Conservation (phyloP, 1,140 invertebrate species). For the Hydropsyche tenuis region DNA sequence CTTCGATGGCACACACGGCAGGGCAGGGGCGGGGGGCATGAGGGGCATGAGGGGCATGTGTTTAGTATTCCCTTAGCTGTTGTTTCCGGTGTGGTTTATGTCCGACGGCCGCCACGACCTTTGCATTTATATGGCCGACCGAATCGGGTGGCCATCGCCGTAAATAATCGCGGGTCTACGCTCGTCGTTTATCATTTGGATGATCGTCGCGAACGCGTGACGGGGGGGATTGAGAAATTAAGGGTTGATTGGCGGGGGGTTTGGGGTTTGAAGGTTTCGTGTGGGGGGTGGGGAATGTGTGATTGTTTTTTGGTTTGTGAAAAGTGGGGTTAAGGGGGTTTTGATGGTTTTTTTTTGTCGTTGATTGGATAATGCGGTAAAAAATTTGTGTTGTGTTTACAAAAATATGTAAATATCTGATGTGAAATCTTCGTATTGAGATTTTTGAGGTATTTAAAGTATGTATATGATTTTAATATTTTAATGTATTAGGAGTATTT, state of each 20-base stretch:
- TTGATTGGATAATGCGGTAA: too few relatives aligned
- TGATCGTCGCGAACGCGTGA: background rate
- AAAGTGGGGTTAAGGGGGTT: too few relatives aligned
- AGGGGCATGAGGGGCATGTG: background rate
- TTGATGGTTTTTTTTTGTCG: too few relatives aligned
- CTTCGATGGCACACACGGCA: background rate
- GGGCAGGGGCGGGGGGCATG: too few relatives aligned
- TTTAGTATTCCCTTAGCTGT: background rate
- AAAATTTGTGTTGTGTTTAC: too few relatives aligned
- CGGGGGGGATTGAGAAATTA: background rate
- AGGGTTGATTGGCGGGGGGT: background rate
- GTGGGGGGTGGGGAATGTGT: background rate
- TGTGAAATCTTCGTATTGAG: too few relatives aligned
- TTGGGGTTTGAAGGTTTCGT: background rate
- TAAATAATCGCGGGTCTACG: background rate
- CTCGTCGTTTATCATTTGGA: background rate
- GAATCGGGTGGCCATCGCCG: background rate
- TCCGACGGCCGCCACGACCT: background rate
- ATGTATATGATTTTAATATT: too few relatives aligned
- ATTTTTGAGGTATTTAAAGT: too few relatives aligned
- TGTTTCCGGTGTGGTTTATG: background rate
- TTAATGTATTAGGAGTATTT: too few relatives aligned
- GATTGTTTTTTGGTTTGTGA: background rate
- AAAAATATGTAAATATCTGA: too few relatives aligned
- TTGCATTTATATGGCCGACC: constrained; percentile 1